A percentile compares a stretch with the other conserved stretches of the same genome.
These are phyloP conservation scores for Notothenia coriiceps DNA, from an alignment of 2,113 vertebrate species.

Conservation along the genomic window DNA sequence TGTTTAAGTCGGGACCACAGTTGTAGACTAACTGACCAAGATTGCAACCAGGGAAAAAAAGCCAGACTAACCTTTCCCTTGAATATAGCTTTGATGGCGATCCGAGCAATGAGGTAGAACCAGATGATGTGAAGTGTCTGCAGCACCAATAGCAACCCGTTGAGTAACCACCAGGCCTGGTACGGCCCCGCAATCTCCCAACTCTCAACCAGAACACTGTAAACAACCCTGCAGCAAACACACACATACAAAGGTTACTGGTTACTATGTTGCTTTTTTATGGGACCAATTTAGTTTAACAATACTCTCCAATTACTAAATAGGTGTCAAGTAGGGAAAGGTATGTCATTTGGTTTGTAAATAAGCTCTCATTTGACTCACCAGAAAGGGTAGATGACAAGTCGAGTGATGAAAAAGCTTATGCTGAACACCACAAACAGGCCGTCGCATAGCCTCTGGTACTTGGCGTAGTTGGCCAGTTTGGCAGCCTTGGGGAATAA, in stretches of 20 bases:
- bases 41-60: background rate
- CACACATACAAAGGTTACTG: constrained; percentile 34
- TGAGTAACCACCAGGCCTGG: constrained; percentile 93
- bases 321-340: background rate
- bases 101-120: constrained; percentile 92
- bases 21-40: background rate
- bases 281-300: background rate
- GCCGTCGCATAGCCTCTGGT: constrained; percentile 93
- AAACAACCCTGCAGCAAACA: constrained; percentile 65
- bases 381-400: constrained; percentile 93
- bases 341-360: background rate
- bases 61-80: constrained; percentile 88
- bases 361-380: constrained; percentile 76
- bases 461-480: constrained; percentile 97
- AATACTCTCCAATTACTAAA: background rate
- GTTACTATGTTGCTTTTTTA: background rate
- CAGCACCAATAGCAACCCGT: constrained; percentile 88
- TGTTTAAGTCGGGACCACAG: background rate
- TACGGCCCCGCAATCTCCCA: constrained; percentile 93
- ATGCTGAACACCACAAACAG: constrained; percentile 92
- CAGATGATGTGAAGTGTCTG: constrained; percentile 92
- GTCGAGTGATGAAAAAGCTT: constrained; percentile 90
- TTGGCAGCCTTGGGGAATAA: constrained; percentile 90
- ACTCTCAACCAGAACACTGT: constrained; percentile 90
- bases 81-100: constrained; percentile 91